A percentile compares a stretch with the other conserved stretches of the same genome.
These are phyloP conservation scores for Triplophysa siluroides DNA, from an alignment of 2,113 vertebrate genomes.

Conservation along the genomic window DNA sequence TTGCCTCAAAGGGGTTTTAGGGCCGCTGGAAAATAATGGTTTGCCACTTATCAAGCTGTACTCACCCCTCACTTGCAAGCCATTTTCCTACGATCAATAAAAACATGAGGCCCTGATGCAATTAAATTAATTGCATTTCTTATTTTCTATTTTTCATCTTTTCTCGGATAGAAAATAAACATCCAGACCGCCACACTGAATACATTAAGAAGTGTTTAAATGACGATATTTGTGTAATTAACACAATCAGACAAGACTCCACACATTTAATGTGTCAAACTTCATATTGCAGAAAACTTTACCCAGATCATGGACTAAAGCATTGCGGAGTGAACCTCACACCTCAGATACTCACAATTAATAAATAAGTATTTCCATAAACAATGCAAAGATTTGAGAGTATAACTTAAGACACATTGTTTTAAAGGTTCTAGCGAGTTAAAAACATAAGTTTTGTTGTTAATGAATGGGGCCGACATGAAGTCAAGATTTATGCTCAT, in stretches of 20 bases:
- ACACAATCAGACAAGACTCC: neutral
- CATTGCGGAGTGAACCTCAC: neutral
- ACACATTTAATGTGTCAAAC: no score
- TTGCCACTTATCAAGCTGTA: conserved; percentile 54
- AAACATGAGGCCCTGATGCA: conserved; percentile 43
- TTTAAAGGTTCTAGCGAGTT: neutral
- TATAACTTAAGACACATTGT: neutral
- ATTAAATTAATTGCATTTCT: conserved; percentile 49
- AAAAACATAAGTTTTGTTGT: neutral
- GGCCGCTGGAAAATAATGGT: conserved; percentile 48
- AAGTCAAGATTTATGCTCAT: conserved; percentile 18
- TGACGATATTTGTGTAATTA: neutral
- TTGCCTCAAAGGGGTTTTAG: conserved; percentile 46
- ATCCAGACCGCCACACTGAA: neutral
- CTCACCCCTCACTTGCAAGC: conserved; percentile 41
- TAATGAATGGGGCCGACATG: conserved; percentile 1
- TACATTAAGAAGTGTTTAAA: neutral
- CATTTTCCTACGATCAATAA: conserved; percentile 47
- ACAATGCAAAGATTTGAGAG: neutral
- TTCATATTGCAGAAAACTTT: no score
- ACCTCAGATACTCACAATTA: neutral
- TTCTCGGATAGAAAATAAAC: conserved; percentile 4
- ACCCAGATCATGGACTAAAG: no score
- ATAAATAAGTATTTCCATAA: neutral
- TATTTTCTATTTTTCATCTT: conserved; percentile 11